A percentile compares a stretch with the other conserved stretches of the same genome.
Evolutionary conservation across 2,113 vertebrate genomes (phyloP).

Genomic region (Buteo buteo): DNA sequence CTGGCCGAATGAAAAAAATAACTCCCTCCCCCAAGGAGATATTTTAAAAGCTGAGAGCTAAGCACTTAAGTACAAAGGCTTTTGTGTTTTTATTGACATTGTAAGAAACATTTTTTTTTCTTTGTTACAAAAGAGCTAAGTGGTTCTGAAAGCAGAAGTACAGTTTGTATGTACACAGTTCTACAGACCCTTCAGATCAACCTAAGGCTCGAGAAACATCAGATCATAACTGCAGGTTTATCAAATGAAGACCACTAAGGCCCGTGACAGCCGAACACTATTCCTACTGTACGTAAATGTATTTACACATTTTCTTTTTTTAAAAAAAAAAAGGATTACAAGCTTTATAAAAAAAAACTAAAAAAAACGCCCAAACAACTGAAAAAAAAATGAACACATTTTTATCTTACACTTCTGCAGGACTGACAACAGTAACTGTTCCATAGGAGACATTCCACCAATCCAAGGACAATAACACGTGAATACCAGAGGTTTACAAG

Average conservation of each 20-base stretch:
- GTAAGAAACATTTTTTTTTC: conserved; percentile 92
- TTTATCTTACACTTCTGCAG: conserved; percentile 78
- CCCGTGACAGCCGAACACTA: conserved; percentile 77
- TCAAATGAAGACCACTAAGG: conserved; percentile 76
- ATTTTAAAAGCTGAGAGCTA: conserved; percentile 3
- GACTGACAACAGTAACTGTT: conserved; percentile 72
- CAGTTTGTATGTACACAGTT: conserved; percentile 73
- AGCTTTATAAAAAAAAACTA: conserved; percentile 57
- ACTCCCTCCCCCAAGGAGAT: not conserved
- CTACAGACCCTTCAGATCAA: conserved; percentile 73
- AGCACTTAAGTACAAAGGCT: conserved; percentile 81
- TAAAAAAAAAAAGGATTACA: conserved; percentile 78
- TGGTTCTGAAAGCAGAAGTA: conserved; percentile 84
- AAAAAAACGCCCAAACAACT: not conserved
- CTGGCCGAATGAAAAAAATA: not conserved
- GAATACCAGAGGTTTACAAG: conserved; percentile 66
- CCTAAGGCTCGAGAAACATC: conserved; percentile 70
- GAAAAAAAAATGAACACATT: conserved; percentile 66
- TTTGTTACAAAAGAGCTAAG: conserved; percentile 95
- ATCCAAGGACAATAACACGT: conserved; percentile 55
- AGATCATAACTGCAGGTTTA: conserved; percentile 76
- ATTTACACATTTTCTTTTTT: conserved; percentile 82
- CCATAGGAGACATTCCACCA: conserved; percentile 67
- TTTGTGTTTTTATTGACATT: conserved; percentile 95
- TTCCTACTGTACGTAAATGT: conserved; percentile 85